Percentiles rank a stretch among this genome's conserved stretches.
Evolutionary conservation across 2,113 vertebrate species (phyloP).

Genomic region (Falcunculus frontatus): DNA sequence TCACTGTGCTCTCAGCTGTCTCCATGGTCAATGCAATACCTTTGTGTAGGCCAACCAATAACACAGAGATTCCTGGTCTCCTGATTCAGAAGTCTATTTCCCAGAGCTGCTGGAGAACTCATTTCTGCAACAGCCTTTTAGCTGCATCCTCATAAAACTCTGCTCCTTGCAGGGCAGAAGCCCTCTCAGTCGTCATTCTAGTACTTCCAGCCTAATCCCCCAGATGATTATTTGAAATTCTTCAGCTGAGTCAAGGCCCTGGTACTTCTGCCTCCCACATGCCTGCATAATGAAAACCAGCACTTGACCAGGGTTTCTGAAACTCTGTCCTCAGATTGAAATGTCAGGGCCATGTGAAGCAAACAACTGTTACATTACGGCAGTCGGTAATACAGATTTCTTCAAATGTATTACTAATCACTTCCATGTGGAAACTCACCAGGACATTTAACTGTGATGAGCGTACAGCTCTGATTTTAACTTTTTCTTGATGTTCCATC

Average conservation of each 20-base stretch:
- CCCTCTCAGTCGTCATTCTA: neutral
- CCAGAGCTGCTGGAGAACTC: neutral
- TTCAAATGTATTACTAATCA: neutral
- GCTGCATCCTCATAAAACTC: neutral
- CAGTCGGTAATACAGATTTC: neutral
- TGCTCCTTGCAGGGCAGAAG: neutral
- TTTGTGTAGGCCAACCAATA: neutral
- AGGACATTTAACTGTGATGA: neutral
- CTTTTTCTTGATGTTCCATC: neutral
- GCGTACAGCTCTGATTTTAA: neutral
- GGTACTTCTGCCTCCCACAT: neutral
- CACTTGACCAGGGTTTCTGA: slow-evolving; percentile 2
- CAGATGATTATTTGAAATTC: slow-evolving; percentile 14
- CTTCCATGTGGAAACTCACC: neutral
- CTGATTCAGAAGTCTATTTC: neutral
- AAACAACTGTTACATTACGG: neutral
- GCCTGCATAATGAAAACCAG: slow-evolving; percentile 8
- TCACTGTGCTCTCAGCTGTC: neutral
- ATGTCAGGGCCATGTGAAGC: slow-evolving; percentile 25
- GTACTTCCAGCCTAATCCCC: slow-evolving; percentile 9
- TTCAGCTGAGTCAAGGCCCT: slow-evolving; percentile 32
- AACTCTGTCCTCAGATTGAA: neutral
- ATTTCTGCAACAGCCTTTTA: neutral
- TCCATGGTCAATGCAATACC: neutral
- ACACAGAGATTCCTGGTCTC: neutral